Evolutionary conservation across 1,140 invertebrate species (phyloP), one percentile per base, ranked within the genome.

Genomic region (Matsumurasca onukii): DNA sequence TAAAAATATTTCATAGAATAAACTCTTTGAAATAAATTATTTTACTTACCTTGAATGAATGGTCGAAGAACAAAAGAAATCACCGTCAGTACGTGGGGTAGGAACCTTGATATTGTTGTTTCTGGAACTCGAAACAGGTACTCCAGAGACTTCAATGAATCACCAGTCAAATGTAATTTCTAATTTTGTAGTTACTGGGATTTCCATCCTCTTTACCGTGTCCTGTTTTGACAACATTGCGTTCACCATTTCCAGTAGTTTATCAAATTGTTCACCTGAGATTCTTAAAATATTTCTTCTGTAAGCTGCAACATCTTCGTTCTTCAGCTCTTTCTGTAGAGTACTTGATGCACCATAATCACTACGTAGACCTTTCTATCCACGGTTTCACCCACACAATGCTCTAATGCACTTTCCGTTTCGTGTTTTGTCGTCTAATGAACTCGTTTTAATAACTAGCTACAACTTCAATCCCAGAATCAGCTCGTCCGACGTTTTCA

Each of bases 211-310:
- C 67, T 66, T 69, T 67, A 9, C 31, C 25, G 67, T 69, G 48
- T 69, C 59, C 31, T 63, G 57, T 69, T 69, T 69, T 68, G 29
- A 65, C n/a, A 69, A 49, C 67, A 69, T 69, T 69, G 9, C 67
- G 62, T 69, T 20, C 31, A 69, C 59, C 67, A 69, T 69, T 59
- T 66, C 22, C 62, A 69, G 67, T 69, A 69, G 49, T 22, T 52
- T 22, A 52, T 52, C 49, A 52, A 52, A 52, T 22, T 52, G 5
- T 12, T 52, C 49, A 52, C 9, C 49, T 12, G 9, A 15, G 5
- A 52, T 52, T 52, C 49, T 13, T 22, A 52, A 52, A 5, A 52
- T 45, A 45, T 45, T 45, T 45, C n/a, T n/a, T n/a, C 39, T 45
- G 31, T 34, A 20, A 55, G 65, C 48, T 31, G 22, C 39, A 17